Conservation (phyloP, 2,797 vertebrate species). For the Oryzias sinensis region DNA sequence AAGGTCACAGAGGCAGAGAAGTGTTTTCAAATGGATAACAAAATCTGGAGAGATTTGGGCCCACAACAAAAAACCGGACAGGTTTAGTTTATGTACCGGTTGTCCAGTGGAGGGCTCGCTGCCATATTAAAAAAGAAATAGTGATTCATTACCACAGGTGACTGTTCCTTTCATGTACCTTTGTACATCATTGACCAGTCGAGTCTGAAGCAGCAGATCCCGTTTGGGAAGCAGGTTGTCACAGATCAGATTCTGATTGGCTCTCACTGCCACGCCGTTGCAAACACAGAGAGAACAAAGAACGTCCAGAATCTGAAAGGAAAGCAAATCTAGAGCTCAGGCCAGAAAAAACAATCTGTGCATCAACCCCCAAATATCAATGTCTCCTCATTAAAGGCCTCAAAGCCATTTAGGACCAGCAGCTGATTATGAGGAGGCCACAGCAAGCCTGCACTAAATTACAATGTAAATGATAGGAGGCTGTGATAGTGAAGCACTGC, state of each 20-base stretch:
- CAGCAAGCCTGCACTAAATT: slow-evolving; percentile 33
- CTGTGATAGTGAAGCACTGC: slow-evolving; percentile 35
- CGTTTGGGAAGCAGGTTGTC: slow-evolving; percentile 94
- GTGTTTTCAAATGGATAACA: no score
- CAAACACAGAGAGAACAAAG: slow-evolving; percentile 97
- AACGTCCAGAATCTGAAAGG: slow-evolving; percentile 89
- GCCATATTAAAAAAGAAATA: no score
- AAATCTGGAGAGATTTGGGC: no score
- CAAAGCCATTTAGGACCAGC: slow-evolving; percentile 33
- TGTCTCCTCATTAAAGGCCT: slow-evolving; percentile 2
- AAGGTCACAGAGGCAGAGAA: no score
- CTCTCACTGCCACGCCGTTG: slow-evolving; percentile 94
- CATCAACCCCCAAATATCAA: neutral
- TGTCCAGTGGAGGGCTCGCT: no score
- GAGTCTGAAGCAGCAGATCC: slow-evolving; percentile 94
- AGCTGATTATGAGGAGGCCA: slow-evolving; percentile 54
- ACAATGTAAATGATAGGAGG: slow-evolving; percentile 35
- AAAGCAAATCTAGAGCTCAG: neutral
- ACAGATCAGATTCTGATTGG: slow-evolving; percentile 98
- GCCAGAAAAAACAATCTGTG: no score
- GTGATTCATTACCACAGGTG: neutral
- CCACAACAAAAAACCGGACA: no score
- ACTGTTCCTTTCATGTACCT: slow-evolving; percentile 75
- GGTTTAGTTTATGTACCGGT: no score
- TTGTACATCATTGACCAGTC: slow-evolving; percentile 94